Percentiles rank a stretch among this genome's conserved stretches.
Conservation (phyloP, 2,113 vertebrate species). For the Brevimyrus niger region DNA sequence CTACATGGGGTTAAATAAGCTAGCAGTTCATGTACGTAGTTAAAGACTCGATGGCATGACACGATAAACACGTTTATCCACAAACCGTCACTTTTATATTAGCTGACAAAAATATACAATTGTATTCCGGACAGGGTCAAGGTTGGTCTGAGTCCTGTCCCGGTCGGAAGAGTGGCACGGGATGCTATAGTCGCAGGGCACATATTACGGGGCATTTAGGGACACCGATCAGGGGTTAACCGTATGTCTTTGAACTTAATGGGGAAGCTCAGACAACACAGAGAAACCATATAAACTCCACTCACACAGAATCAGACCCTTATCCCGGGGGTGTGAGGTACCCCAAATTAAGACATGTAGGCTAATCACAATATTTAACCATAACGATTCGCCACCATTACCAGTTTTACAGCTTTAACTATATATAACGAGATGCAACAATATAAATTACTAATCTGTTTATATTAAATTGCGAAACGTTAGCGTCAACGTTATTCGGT, state of each 20-base stretch:
- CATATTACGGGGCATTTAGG: neutral
- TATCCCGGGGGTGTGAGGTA: neutral
- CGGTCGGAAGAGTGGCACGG: neutral
- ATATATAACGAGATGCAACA: neutral
- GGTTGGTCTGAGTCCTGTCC: neutral
- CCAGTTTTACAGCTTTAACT: neutral
- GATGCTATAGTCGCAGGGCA: neutral
- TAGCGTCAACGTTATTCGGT: neutral
- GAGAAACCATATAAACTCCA: neutral
- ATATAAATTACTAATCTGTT: neutral
- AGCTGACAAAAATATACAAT: neutral
- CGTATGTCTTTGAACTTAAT: neutral
- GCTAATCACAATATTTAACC: neutral
- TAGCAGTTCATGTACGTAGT: neutral
- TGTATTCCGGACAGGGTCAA: neutral
- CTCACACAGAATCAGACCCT: neutral
- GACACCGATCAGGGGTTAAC: neutral
- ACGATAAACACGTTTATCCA: conserved; percentile 2
- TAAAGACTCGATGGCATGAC: neutral
- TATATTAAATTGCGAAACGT: neutral
- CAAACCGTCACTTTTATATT: neutral
- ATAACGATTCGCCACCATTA: neutral
- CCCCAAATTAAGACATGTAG: neutral
- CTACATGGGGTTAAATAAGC: neutral
- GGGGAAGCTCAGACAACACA: neutral